Evolutionary conservation across 2,113 vertebrate genomes (phyloP).

Genomic region (Oreotrochilus melanogaster): DNA sequence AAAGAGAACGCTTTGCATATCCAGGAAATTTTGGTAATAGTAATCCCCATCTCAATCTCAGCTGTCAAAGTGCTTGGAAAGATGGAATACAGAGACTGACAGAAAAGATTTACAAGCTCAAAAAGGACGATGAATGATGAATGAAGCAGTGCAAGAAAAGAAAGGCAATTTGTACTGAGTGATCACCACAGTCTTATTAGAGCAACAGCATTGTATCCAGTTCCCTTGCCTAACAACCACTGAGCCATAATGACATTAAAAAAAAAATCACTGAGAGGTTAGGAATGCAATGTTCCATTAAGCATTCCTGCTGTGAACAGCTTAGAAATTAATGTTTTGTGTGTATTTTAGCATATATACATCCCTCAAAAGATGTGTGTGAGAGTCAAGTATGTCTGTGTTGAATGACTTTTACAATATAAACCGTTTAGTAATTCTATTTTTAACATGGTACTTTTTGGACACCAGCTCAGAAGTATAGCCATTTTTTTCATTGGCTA

Average conservation of each 20-base stretch:
- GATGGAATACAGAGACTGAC: not conserved
- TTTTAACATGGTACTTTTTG: conserved; percentile 63
- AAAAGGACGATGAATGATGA: conserved; percentile 23
- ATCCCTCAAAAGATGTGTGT: conserved; percentile 28
- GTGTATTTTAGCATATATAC: conserved; percentile 27
- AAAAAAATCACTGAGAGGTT: not conserved
- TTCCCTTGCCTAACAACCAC: conserved; percentile 42
- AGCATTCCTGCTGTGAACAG: conserved; percentile 26
- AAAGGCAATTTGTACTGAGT: conserved; percentile 22
- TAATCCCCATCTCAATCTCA: not conserved
- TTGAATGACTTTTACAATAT: conserved; percentile 70
- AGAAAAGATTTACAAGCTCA: conserved; percentile 28
- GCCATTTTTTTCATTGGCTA: conserved; percentile 59
- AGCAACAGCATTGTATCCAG: conserved; percentile 27
- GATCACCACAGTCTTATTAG: conserved; percentile 1
- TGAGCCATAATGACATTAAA: conserved; percentile 59
- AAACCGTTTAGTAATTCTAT: conserved; percentile 68
- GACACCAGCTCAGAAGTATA: conserved; percentile 47
- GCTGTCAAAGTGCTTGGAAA: not conserved
- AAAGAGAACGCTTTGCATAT: not conserved
- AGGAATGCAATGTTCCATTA: conserved; percentile 56
- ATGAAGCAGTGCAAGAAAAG: not conserved
- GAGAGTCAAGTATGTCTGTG: conserved; percentile 53
- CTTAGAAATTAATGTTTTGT: conserved; percentile 35
- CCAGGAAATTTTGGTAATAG: not conserved